phyloP scores from a whole-genome alignment of 2,797 vertebrate genomes.

The Arremon aurantiirostris region DNA sequence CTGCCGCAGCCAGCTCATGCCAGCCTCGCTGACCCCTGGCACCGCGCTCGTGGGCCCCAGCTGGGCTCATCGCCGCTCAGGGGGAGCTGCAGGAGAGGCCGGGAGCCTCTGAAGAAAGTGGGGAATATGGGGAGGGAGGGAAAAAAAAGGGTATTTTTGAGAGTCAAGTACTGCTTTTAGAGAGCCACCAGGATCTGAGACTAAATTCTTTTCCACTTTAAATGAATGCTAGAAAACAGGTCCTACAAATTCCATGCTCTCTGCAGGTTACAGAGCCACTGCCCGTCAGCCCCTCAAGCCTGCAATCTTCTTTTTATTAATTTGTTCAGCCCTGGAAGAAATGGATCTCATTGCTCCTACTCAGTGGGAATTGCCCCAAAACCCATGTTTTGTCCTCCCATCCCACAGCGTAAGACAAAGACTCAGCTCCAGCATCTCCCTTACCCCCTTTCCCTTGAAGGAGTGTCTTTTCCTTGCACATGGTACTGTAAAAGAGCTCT shows the following conservation, averaged over 20 bases:
- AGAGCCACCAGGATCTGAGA: not conserved
- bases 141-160: fast-evolving
- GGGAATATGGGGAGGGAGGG: not conserved
- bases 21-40: not conserved
- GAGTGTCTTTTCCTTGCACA: not conserved
- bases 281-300: not conserved
- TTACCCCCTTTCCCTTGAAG: not conserved
- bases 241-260: not conserved
- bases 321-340: not conserved
- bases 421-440: not conserved
- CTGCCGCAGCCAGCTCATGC: not conserved
- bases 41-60: not conserved
- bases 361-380: not conserved
- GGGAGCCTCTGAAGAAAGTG: not conserved
- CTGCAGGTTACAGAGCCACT: not conserved
- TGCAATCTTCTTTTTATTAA: not conserved
- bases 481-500: not conserved
- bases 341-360: not conserved
- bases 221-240: not conserved
- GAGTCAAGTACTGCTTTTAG: not conserved
- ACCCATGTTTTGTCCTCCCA: not conserved
- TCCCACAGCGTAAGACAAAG: not conserved
- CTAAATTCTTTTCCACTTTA: not conserved
- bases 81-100: not conserved
- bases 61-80: not conserved